Base-by-base conservation (phyloP, 2,888 invertebrate species). In the Cheilosia impressa region DNA sequence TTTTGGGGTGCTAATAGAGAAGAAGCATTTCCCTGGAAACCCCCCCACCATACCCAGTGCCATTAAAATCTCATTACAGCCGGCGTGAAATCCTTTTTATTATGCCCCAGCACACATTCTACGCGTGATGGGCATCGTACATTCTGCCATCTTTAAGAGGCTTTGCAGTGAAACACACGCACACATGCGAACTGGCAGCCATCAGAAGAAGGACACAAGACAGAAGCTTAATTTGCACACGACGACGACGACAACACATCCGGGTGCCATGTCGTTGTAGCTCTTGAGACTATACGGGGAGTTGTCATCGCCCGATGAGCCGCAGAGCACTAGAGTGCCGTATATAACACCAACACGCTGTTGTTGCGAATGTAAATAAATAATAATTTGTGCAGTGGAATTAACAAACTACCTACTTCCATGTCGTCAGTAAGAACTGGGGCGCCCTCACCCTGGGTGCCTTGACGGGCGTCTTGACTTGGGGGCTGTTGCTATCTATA, bases 21-120 rank as follows among this genome's bases (percentile, higher is more conserved):
- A 41, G 43, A 60, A 19, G 17, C 17, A 6, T 47, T 38, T 34
- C 17, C 22, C 15, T 65, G n/a, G n/a, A n/a, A n/a, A n/a, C n/a
- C 1, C 19, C 31, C 9, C 27, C 6, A 27, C 31, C 47, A 47
- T 17, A 19, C 58, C 43, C 31, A 47, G 45, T 50, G 68, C 68
- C 78, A 83, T 83, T 83, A 83, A 83, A 83, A 83, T 83, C 83
- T 78, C 83, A 83, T 83, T 78, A 83, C 60, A 52, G 41, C 52
- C 52, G 19, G n/a, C 55, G 38, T 47, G 6, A 69, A 71, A 65
- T 76, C 62, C 69, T 76, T 76, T 63, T 62, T 55, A 34, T 10
- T 17, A 41, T 34, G 27, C 31, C 66, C 58, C 41, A 38, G 38
- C 53, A 13, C 7, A 43, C 31, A 22, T 1, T 53, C 19, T 19